phyloP scores from a whole-genome alignment of 2,888 invertebrate genomes.

The Callinectes sapidus region DNA sequence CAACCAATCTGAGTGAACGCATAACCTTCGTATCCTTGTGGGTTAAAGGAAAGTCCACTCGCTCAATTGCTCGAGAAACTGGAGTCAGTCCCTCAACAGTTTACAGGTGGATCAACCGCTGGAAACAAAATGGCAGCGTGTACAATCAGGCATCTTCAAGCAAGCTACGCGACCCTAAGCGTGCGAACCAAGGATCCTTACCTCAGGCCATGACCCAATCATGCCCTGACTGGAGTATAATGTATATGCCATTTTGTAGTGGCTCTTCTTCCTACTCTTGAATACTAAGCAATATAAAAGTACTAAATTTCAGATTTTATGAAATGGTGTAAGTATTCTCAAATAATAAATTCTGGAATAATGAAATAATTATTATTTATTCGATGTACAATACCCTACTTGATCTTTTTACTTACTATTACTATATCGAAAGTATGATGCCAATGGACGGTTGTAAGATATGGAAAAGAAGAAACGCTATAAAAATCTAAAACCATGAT shows the following conservation, averaged over 20 bases:
- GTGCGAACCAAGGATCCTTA: background rate
- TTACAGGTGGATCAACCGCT: constrained; percentile 30
- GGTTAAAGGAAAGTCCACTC: constrained; percentile 33
- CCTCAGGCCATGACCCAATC: background rate
- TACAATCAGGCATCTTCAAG: background rate
- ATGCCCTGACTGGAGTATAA: background rate
- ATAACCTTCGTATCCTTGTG: background rate
- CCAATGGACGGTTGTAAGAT: no score
- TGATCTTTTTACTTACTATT: background rate
- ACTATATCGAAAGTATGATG: no score
- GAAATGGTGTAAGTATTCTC: background rate
- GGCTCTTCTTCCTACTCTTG: background rate
- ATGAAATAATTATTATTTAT: background rate
- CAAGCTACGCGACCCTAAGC: background rate
- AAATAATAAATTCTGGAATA: background rate
- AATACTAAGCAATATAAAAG: background rate
- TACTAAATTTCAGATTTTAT: background rate
- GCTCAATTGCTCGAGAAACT: constrained; percentile 29
- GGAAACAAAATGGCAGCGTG: constrained; percentile 27
- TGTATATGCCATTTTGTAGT: background rate
- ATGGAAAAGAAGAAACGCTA: no score
- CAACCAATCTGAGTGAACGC: background rate
- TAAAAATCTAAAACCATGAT: no score
- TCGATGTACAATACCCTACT: background rate
- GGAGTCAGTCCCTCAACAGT: constrained; percentile 32